phyloP scores from a whole-genome alignment of 2,797 vertebrate species.

The Cossypha dichroa region DNA sequence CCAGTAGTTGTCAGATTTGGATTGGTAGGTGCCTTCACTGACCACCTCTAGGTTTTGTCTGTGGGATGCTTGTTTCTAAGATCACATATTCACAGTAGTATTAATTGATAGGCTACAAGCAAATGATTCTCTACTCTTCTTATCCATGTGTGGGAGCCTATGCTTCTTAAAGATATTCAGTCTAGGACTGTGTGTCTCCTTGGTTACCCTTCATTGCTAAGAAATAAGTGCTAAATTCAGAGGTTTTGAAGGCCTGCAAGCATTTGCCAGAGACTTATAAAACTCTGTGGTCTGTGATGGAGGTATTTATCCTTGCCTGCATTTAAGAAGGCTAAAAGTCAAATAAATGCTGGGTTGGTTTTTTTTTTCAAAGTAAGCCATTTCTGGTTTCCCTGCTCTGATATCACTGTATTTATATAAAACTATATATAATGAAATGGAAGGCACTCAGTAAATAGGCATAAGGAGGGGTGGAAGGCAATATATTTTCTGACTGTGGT shows the following conservation, averaged over 20 bases:
- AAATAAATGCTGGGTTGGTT: neutral
- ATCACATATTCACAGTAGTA: neutral
- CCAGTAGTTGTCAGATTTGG: neutral
- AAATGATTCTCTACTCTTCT: neutral
- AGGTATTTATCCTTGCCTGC: neutral
- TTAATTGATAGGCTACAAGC: neutral
- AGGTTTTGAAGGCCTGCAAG: neutral
- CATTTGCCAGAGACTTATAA: neutral
- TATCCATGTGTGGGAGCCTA: neutral
- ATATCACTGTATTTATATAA: neutral
- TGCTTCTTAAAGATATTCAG: neutral
- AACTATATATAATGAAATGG: neutral
- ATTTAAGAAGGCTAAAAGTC: neutral
- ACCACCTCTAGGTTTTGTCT: neutral
- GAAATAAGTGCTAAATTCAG: constrained; percentile 20
- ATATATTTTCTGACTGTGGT: neutral
- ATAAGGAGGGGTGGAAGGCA: neutral
- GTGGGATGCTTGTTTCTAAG: neutral
- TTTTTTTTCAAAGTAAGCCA: neutral
- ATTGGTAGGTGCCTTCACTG: neutral
- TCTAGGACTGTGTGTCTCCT: neutral
- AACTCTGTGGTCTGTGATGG: neutral
- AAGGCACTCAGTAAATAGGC: neutral
- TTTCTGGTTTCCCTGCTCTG: neutral
- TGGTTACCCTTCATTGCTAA: constrained; percentile 2